Base-by-base conservation (phyloP, 1,140 invertebrate genomes). In the Drosophila yakuba region DNA sequence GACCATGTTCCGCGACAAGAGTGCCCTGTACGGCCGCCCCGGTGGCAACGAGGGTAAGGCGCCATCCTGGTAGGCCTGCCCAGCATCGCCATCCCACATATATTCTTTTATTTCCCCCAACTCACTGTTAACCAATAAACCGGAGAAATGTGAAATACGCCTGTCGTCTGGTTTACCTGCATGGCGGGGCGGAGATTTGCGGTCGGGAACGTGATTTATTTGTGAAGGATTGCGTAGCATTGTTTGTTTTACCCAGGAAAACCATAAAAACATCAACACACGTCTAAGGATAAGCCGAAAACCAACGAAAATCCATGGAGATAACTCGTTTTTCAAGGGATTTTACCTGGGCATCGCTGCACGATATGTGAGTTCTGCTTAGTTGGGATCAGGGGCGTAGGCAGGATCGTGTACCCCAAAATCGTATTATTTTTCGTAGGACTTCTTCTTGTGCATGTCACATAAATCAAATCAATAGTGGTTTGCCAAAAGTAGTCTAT, bases 1-100 rank as follows among this genome's bases (percentile, higher is more conserved):
- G 94, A 94, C 94, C 1, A 91, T 91, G 36, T 97, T 95, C 90
- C 94, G 96, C 66, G 96, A 97, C 82, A 97, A 96, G 91, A 96
- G 96, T 83, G 94, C 94, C 25, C 91, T 97, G 5, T 97, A 95
- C 92, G 96, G 95, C 14, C 93, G 95, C 62, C 92, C 91, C 50
- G 92, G 95, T 0, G 94, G 94, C 75, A 94, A 95, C 72, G 95
- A 95, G 10, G 47, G 75, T 94, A 96, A 78, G 83, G 92, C 92
- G 71, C 96, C 96, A 61, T 95, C 95, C 38, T 97, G 96, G 96
- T 91, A 82, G 82, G 67, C 75, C 20, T 55, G 20, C 43, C 14
- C 45, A 54, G 20, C 48, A 17, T 60, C 45, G 55, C 56, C 62
- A 48, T 56, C 60, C 67, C 41, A 61, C 4, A 58, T 66, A 58